Base-by-base conservation (phyloP, 2,797 vertebrate species). In the Sebastolobus alascanus region DNA sequence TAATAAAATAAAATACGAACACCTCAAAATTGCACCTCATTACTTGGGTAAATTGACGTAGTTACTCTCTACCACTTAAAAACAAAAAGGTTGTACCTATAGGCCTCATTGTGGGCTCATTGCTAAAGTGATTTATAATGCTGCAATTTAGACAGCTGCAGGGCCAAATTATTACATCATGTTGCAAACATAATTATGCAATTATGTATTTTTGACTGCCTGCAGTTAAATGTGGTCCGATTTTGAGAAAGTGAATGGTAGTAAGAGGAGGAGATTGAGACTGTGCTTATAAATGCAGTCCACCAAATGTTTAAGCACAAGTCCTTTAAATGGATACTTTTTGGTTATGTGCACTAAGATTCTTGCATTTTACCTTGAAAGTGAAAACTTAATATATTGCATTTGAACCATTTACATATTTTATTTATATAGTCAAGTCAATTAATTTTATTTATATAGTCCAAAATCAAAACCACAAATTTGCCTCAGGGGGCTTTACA, bases 181-280 rank as follows among this genome's bases (percentile, higher is more conserved):
- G 25, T 65, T 66, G 11, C 29, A 29, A 69, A 43, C n/a, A 9
- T 40, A 29, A 14, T 14, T 46, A 54, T 60, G 71, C 52, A 60
- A 25, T 59, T 43, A 68, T 61, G 16, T 20, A 13, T 52, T 63
- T 68, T 77, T 65, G n/a, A 75, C 38, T n/a, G 59, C 22, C 59
- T 65, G 52, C 13, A 4, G 58, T 58, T 68, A 33, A 65, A 52
- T 40, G 33, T 54, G 65, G 50, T 58, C 25, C n/a, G 0, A 52
- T 50, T 59, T 29, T 38, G 29, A 46, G 43, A 9, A 67, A 54
- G 40, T 33, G 59, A 60, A 20, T 35, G 16, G 18, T 27, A 50
- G 22, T 14, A 9, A 4, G 7, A 29, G 13, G 31, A 68, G 29
- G 16, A 37, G 27, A 50, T 7, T 68, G 9, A 43, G 7, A 14